These are phyloP conservation scores for Crenuchus spilurus DNA, from an alignment of 2,797 vertebrate species.

Conservation along the genomic window DNA sequence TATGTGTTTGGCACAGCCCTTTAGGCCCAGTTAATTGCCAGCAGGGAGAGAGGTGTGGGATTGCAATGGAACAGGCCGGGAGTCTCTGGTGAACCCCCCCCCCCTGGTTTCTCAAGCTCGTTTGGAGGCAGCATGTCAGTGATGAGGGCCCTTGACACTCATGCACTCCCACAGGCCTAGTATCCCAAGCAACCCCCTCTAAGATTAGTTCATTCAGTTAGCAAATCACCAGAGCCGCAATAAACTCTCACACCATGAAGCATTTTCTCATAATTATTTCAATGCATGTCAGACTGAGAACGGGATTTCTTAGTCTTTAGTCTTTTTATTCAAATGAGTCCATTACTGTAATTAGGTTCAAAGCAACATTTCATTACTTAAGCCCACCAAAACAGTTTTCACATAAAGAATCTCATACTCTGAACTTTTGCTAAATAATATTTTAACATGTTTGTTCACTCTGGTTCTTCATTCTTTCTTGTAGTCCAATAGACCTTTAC, in stretches of 20 bases:
- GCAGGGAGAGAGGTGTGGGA: constrained; percentile 23
- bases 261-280: constrained; percentile 14
- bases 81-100: constrained; percentile 37
- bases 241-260: constrained; percentile 15
- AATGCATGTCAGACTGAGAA: constrained; percentile 2
- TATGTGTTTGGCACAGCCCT: constrained; percentile 20
- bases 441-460: no score
- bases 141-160: constrained; percentile 41
- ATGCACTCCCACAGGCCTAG: constrained; percentile 48
- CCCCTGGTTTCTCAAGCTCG: constrained; percentile 42
- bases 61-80: constrained; percentile 21
- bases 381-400: background rate
- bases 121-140: constrained; percentile 43
- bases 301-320: background rate
- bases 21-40: constrained; percentile 36
- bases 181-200: constrained; percentile 59
- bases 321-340: background rate
- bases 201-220: constrained; percentile 52
- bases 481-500: background rate
- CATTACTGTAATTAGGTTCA: background rate
- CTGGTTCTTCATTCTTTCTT: background rate
- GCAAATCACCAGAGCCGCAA: constrained; percentile 48
- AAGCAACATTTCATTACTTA: background rate
- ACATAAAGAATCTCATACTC: background rate
- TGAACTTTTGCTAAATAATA: background rate